Evolutionary conservation across 1,140 invertebrate genomes (phyloP), one percentile per base, ranked within the genome.

Genomic region (Mya arenaria): DNA sequence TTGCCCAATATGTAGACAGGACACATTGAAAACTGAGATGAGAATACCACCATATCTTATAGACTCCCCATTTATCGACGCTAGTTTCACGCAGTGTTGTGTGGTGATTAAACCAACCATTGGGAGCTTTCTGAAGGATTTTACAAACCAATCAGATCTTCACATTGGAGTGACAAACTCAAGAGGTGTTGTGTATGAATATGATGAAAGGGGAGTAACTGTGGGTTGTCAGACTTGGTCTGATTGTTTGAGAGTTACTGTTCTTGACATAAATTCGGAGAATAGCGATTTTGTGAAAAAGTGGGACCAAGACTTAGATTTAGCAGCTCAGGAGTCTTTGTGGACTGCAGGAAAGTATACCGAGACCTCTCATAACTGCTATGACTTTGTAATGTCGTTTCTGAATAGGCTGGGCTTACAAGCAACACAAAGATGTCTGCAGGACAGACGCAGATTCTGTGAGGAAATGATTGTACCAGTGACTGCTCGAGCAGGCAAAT

Each of bases 81-180:
- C 77, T 28, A 17, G 3, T 2, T 28, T 25, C 58, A 71, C 41
- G 6, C 37, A 34, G 19, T 69, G 77, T 30, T 28, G 77, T 71
- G 10, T 80, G 28, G 77, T 80, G n/a, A 80, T 80, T 19, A 80
- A 80, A 44, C 77, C 77, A 41, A 80, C 77, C 5, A 4, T 60
- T 44, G 77, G 77, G 23, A 65, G 58, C 48, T 80, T 80, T 39
- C 39, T 80, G 23, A 19, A 41, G 13, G 77, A 69, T 39, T 71
- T 80, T 36, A 62, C 44, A 3, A 41, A 71, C 68, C 25, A 34
- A 32, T 80, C 77, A 5, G 71, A 80, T 28, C 66, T 80, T 17
- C 77, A 80, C 68, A 71, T 80, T 44, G 77, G 77, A 8, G 48
- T 80, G 23, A 80, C 77, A 56, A 44, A 60, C 62, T 80, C 65